Evolutionary conservation across 2,113 vertebrate genomes (phyloP), one percentile per base, ranked within the genome.

Genomic region (Paedocypris sp.): DNA sequence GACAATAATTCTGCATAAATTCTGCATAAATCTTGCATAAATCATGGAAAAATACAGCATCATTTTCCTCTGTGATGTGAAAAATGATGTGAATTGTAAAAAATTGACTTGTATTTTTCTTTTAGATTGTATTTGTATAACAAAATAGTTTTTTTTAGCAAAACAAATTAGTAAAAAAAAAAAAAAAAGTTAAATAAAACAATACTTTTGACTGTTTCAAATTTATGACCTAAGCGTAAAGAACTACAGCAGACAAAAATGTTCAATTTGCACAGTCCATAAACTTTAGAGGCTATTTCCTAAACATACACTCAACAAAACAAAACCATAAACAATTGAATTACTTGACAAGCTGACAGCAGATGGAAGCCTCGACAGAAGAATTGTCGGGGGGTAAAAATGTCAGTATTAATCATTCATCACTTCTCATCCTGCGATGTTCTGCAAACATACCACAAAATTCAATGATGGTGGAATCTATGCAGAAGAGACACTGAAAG

Each of bases 321-420:
- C 11, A 29, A 61, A n/a, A 19, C 28, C 49, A 36, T 62, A 53
- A 59, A 48, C 13, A 8, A 18, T 20, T 39, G 19, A 25, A 48
- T 43, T 28, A 10, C 10, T 50, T 7, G 39, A 35, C 28, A 64
- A 13, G 6, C 25, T 41, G 54, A 59, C 60, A 28, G 28, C 25
- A 42, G 60, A 32, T 22, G n/a, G 46, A 7, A 38, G 43, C 4
- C 48, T 45, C 23, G 23, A 51, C 31, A 11, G 4, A 29, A 26
- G 35, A 16, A 12, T 7, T 15, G 32, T 18, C 33, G n/a, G 38
- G 31, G 28, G 43, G 42, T 62, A 62, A 68, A 67, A 58, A 42
- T 11, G 35, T 49, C 51, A 57, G 8, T 39, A 35, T 43, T 49
- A 43, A 57, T 50, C 62, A 47, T 25, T 56, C 4, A 42, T 20